These are phyloP conservation scores for Pelusios castaneus DNA, from an alignment of 2,113 vertebrate species.

Conservation along the genomic window DNA sequence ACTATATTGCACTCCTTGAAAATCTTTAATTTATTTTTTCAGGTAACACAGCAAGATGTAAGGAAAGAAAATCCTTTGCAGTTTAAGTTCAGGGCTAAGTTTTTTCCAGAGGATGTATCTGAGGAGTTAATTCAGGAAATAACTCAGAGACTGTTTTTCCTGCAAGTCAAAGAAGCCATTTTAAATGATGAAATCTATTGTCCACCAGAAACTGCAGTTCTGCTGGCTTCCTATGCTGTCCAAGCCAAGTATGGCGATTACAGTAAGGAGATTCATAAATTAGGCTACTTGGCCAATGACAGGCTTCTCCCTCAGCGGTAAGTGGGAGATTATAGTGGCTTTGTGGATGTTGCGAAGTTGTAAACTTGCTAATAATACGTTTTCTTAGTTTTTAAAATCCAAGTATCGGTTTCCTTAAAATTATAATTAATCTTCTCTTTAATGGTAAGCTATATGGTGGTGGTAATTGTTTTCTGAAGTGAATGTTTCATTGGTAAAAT, in stretches of 20 bases:
- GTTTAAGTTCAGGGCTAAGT: constrained; percentile 97
- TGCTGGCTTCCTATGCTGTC: constrained; percentile 94
- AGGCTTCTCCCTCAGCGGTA: constrained; percentile 96
- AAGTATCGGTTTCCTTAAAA: background rate
- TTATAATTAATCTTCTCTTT: background rate
- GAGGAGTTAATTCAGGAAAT: constrained; percentile 98
- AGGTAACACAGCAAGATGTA: constrained; percentile 98
- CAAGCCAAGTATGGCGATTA: constrained; percentile 97
- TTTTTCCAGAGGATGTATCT: constrained; percentile 98
- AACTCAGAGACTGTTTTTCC: constrained; percentile 97
- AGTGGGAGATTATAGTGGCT: constrained; percentile 38
- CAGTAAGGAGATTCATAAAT: constrained; percentile 91
- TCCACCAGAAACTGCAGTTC: constrained; percentile 96
- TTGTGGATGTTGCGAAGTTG: background rate
- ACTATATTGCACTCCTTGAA: background rate
- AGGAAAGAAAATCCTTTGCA: constrained; percentile 97
- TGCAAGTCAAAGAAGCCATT: constrained; percentile 98
- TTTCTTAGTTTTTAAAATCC: background rate
- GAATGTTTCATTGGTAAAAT: background rate
- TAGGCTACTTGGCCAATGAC: constrained; percentile 93
- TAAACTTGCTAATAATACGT: background rate
- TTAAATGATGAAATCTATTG: constrained; percentile 98
- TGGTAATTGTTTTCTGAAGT: background rate
- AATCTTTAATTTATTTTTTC: constrained; percentile 45
- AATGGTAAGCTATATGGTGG: background rate